A percentile compares a stretch with the other conserved stretches of the same genome.
phyloP scores from a whole-genome alignment of 2,797 vertebrate species.

The Lerista edwardsae region DNA sequence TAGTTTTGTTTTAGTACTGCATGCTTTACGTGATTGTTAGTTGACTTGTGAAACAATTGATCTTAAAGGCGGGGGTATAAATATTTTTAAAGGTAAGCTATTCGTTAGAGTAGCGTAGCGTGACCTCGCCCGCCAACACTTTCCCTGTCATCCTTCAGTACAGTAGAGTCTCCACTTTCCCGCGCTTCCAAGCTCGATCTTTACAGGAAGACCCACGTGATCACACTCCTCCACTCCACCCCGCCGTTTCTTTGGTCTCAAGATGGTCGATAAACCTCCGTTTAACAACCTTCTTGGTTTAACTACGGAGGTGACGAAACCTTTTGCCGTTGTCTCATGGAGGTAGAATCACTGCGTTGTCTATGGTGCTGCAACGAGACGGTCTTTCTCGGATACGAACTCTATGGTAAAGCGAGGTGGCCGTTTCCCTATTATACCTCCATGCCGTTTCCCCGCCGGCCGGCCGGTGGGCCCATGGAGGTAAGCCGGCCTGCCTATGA shows the following conservation, averaged over 20 bases:
- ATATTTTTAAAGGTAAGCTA: too few species aligned
- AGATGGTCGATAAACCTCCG: constrained; percentile 37
- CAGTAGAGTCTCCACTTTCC: neutral
- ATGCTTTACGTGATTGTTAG: too few species aligned
- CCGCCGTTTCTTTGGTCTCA: neutral
- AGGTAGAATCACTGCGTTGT: too few species aligned
- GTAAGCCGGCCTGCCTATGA: fast-evolving
- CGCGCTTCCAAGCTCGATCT: neutral
- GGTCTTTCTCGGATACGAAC: neutral
- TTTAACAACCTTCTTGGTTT: too few species aligned
- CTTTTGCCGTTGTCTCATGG: neutral
- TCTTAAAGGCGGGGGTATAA: too few species aligned
- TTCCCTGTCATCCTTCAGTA: neutral
- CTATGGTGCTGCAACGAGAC: constrained; percentile 6
- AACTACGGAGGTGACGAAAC: too few species aligned
- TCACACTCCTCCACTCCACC: too few species aligned
- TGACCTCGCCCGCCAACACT: too few species aligned
- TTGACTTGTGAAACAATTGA: too few species aligned
- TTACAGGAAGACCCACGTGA: neutral
- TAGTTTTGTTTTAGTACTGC: too few species aligned
- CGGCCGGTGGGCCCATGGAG: too few species aligned
- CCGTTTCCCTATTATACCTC: too few species aligned
- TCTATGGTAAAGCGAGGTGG: neutral
- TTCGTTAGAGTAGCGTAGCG: neutral
- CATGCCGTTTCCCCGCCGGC: constrained; percentile 1